Evolutionary conservation across 2,797 vertebrate species (phyloP), one percentile per base, ranked within the genome.

Genomic region (Pangasius larnaudii): DNA sequence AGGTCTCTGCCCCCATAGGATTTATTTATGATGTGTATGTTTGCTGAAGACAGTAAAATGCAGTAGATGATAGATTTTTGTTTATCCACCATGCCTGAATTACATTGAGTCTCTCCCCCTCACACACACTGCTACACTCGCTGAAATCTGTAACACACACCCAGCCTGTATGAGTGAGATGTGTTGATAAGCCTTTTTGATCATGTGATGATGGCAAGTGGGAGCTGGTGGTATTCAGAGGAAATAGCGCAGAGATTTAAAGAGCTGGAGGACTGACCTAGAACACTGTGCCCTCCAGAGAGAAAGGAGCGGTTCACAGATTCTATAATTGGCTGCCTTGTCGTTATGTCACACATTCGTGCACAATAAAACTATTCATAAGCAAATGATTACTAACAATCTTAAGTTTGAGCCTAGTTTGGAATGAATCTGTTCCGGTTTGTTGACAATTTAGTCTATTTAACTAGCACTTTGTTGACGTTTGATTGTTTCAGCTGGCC

Each of bases 401-500:
- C 16, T 80, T 4, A n/a, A 2, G 51, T 6, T 49, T 30, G n/a
- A 42, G 42, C 42, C 27, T 65, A 6, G 46, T 33, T 69, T 53
- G 10, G 22, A 9, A 42, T 9, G 27, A n/a, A 63, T 69, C 11
- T 83, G 3, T 30, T 61, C 51, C 4, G 4, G 1, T 67, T 14
- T 30, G 27, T 49, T n/a, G 53, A 24, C 33, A 13, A 3, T 36
- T 33, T 3, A n/a, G 27, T 14, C 5, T 79, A 0, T 63, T 58
- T 33, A 49, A 56, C 22, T 79, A 65, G 56, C 79, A n/a, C 14
- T 51, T 88, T 39, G 27, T 51, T 18, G 14, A 27, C 14, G 56
- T 30, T 53, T 84, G n/a, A 69, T 49, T 88, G 27, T 86, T 81
- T 39, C 94, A 98, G 98, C 94, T 98, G 94, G 97, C 97, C 33